Evolutionary conservation across 2,888 invertebrate species (phyloP), one percentile per base, ranked within the genome.

Genomic region (Folsomia candida): DNA sequence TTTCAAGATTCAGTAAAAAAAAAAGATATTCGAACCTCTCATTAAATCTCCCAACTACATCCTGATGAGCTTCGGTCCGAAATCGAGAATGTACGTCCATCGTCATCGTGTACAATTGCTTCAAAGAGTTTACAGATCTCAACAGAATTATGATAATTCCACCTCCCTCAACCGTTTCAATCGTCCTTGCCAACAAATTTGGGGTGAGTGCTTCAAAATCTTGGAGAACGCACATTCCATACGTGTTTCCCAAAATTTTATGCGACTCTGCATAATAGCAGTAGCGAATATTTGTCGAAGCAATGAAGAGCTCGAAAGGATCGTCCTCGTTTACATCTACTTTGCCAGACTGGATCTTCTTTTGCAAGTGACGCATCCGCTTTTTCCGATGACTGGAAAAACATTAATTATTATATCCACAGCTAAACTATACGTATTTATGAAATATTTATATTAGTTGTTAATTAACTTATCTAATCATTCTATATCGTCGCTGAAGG

Each of bases 41-140:
- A 84, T 99, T 99, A 83, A 99, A 99, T 69, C 98, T 86, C 73
- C 94, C 93, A 18, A 94, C 91, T 20, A 99, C 89, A 81, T 93
- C 91, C 81, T 91, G 89, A 82, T 97, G 93, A 0, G 96, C 92
- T 85, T 98, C 97, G 0, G 98, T 99, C 78, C 97, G 88, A 82
- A 93, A 96, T 79, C 94, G 87, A 76, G 93, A 89, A 86, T 99
- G 99, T 1, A 99, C 97, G 86, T 99, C 99, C 99, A 99, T 99
- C 76, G 91, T 90, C 87, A 99, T 91, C 0, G 97, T 92, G 82
- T 93, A 98, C 2, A 99, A 86, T 83, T 99, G 97, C 81, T 94
- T 90, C 26, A 99, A 85, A 0, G 97, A 97, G 69, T 88, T 87
- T 81, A 99, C 87, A 0, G 91, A 89, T 81, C 92, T 90, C 18